Base-by-base conservation (phyloP, 1,140 invertebrate genomes). In the Brachionus angularis region DNA sequence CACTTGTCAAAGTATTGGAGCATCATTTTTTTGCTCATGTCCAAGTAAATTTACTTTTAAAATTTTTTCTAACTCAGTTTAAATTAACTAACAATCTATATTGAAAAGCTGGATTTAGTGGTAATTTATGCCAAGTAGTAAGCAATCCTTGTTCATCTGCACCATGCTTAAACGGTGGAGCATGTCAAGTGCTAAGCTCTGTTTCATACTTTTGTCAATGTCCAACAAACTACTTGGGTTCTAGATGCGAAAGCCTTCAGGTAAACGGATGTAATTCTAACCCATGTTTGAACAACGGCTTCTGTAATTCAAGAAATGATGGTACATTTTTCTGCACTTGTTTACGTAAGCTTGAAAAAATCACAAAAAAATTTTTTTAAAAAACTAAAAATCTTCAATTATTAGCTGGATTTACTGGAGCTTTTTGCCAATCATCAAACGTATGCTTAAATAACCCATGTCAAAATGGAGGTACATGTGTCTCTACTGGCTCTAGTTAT, bases 1-100 rank as follows among this genome's bases (percentile, higher is more conserved):
- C 1, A 96, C 92, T 1, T 96, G 93, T 42, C 39, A 42, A 16
- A 10, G 10, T 16, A 42, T n/a, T n/a, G n/a, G n/a, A n/a, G n/a
- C n/a, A n/a, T n/a, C n/a, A n/a, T n/a, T n/a, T n/a, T n/a, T n/a
- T n/a, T 42, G 39, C 39, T 16, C 10, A 16, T 42, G 39, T 42
- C 39, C 39, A 42, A 16, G 39, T 42, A 42, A 16, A 16, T 42
- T 16, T 16, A 16, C 16, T 42, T 42, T 42, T 10, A 42, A 42
- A 10, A 42, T 10, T 10, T 10, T 10, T 42, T 16, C 10, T 42
- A 10, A 42, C 39, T 42, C 39, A 16, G 10, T 42, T 42, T 42
- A 10, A 42, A 42, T 10, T 42, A 42, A 42, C 10, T 42, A 10
- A 16, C 10, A 10, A 42, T 42, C n/a, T 42, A 42, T 10, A 42